A percentile compares a stretch with the other conserved stretches of the same genome.
These are phyloP conservation scores for Aphidius gifuensis DNA, from an alignment of 1,140 invertebrate species.

Conservation along the genomic window DNA sequence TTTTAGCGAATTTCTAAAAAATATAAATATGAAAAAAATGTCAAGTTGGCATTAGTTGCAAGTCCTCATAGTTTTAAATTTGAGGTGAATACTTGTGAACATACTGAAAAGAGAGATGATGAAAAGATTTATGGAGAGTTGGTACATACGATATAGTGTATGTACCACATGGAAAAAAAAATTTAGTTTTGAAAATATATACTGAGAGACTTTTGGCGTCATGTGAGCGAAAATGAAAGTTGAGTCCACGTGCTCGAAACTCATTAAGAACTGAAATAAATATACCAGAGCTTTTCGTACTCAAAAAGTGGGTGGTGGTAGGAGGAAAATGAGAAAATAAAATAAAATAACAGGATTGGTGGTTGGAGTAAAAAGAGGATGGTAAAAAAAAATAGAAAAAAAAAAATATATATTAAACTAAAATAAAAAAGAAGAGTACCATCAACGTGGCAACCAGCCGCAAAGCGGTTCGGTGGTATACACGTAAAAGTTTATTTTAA, in stretches of 20 bases:
- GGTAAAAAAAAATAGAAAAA: neutral
- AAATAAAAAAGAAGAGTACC: constrained; percentile 1
- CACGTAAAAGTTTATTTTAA: constrained; percentile 35
- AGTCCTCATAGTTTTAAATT: no score
- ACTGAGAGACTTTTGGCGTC: neutral
- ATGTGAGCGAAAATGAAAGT: neutral
- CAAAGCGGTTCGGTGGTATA: constrained; percentile 15
- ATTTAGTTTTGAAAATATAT: no score
- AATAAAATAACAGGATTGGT: no score
- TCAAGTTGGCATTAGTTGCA: no score
- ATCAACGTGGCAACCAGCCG: constrained; percentile 22
- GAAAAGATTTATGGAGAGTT: no score
- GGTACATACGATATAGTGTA: no score
- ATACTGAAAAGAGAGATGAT: no score
- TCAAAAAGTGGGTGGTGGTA: constrained; percentile 18
- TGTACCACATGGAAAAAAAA: no score
- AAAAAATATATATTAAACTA: neutral
- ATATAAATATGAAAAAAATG: no score
- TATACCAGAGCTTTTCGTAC: constrained; percentile 22
- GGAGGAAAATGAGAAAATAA: neutral
- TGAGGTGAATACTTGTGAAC: no score
- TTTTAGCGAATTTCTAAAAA: no score
- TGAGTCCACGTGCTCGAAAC: constrained; percentile 24
- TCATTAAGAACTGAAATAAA: constrained; percentile 42
- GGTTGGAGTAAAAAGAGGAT: no score